Evolutionary conservation across 2,888 invertebrate genomes (phyloP), one percentile per base, ranked within the genome.

Genomic region (Leptinotarsa rubiginosa): DNA sequence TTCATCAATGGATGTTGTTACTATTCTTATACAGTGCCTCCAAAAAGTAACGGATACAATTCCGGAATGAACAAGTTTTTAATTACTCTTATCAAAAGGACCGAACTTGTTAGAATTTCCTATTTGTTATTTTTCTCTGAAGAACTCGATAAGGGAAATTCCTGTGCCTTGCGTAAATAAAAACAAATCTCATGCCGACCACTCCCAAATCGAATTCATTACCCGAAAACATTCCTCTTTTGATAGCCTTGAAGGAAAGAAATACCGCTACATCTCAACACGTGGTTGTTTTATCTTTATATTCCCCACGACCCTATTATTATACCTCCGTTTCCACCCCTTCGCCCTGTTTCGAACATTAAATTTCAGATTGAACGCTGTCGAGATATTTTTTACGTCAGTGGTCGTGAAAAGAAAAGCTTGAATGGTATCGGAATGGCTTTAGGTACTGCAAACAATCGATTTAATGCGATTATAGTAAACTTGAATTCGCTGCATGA

Each of bases 151-250:
- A 13, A 56, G 12, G 13, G 18, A 56, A 22, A 56, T 15, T 15
- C 4, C 22, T 22, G 15, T 56, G 20, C 54, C 20, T 12, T 54
- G 56, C 54, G 47, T n/a, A 41, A n/a, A 49, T 68, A 49, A 12
- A 31, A 54, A 10, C 31, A 41, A 68, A 68, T 31, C 31, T 31
- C 22, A 10, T n/a, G 25, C 18, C 16, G 47, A 56, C 68, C 75
- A 70, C 78, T 75, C 75, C 81, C 83, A 81, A 83, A 80, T 68
- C 74, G 75, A 82, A 83, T 84, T 85, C 85, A 85, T 85, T 81
- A 81, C 81, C 81, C 82, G 84, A 83, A 83, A 85, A 85, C 83
- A 85, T 85, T 84, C 83, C 81, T 73, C 77, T 76, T 78, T 78
- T 83, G 83, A 84, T 83, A 83, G 83, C 80, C 77, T 50, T 67